phyloP scores from a whole-genome alignment of 2,888 invertebrate genomes.

The Arge pagana region DNA sequence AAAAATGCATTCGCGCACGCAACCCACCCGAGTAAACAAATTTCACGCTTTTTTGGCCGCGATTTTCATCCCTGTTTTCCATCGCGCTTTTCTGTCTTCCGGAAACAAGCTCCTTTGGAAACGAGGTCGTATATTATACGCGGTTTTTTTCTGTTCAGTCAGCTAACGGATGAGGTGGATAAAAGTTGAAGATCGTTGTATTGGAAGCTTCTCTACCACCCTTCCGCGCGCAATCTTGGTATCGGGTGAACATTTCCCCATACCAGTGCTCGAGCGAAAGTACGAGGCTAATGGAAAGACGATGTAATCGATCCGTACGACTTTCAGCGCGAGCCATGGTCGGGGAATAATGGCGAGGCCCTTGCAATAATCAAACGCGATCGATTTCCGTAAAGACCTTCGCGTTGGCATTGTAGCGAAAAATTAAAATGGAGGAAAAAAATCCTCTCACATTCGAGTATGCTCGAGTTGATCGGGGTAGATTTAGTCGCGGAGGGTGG shows the following conservation, averaged over 20 bases:
- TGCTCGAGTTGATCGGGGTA: no score
- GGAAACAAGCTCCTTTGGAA: no score
- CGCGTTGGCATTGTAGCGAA: neutral
- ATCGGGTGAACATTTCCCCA: conserved; percentile 2
- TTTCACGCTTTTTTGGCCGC: no score
- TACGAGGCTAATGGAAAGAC: conserved; percentile 17
- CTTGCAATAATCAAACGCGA: conserved; percentile 4
- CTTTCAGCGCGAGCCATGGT: neutral
- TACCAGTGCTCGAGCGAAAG: neutral
- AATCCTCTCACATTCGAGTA: no score
- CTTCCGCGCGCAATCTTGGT: neutral
- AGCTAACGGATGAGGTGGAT: no score
- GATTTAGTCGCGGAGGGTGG: neutral
- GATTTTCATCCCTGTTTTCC: no score
- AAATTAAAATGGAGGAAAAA: neutral
- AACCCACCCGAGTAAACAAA: no score
- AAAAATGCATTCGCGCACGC: no score
- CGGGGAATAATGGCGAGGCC: neutral
- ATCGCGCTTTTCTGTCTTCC: no score
- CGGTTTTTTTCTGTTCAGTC: no score
- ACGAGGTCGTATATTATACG: no score
- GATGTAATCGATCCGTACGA: conserved; percentile 12
- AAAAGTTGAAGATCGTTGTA: neutral
- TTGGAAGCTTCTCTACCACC: neutral
- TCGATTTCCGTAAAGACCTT: neutral